Conservation (phyloP, 2,113 vertebrate genomes). For the Colaptes auratus region DNA sequence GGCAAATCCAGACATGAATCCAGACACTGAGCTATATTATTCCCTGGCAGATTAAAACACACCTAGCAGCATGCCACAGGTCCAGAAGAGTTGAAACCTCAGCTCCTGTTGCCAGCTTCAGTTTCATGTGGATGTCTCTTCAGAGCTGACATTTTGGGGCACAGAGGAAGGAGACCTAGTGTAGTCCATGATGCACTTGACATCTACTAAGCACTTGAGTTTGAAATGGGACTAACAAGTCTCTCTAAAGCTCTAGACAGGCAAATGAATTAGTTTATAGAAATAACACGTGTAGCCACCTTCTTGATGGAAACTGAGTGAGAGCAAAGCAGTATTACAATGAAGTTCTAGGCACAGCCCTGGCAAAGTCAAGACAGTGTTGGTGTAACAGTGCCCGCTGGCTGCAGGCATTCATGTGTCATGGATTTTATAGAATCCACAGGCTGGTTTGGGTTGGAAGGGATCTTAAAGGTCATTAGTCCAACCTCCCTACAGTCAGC, state of each 20-base stretch:
- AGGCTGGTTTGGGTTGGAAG: too few relatives aligned
- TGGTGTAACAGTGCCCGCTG: background rate
- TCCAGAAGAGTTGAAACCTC: background rate
- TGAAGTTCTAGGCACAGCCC: background rate
- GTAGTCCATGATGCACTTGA: background rate
- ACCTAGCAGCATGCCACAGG: accelerated
- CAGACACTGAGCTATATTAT: too few relatives aligned
- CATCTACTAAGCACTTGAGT: background rate
- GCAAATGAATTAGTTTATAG: background rate
- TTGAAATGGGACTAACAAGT: background rate
- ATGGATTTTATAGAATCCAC: too few relatives aligned
- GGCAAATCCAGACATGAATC: background rate
- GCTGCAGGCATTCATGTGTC: background rate
- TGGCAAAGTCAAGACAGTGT: background rate
- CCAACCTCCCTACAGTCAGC: too few relatives aligned
- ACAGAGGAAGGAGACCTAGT: background rate
- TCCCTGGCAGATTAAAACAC: background rate
- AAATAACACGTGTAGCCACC: background rate
- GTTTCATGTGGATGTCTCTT: background rate
- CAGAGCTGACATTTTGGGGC: background rate
- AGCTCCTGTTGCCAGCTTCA: background rate
- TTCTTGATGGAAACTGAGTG: background rate
- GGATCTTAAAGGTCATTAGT: too few relatives aligned
- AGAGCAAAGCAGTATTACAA: background rate
- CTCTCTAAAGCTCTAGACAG: background rate